Base-by-base conservation (phyloP, 2,797 vertebrate species). In the Lemur catta region DNA sequence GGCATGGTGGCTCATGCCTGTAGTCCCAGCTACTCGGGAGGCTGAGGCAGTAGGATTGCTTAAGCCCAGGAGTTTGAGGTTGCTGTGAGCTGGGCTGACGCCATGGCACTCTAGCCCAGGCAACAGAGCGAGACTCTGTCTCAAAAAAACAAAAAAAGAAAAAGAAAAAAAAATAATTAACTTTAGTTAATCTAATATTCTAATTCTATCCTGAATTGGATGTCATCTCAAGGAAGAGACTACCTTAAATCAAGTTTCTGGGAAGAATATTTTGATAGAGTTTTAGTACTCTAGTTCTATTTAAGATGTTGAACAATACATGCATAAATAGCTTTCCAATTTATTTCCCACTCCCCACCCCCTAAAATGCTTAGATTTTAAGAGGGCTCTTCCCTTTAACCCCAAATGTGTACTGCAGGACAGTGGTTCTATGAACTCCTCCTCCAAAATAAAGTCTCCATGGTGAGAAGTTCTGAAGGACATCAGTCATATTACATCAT, bases 191-290 rank as follows among this genome's bases (percentile, higher is more conserved):
- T 71, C 5, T 2, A 48, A 59, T 43, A n/a, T 52, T 85, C 65
- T 78, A 33, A 28, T 74, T 90, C 61, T 81, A 28, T 71, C 26
- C 71, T 95, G 78, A 94, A 86, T 57, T 17, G 43, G 30, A 28
- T 33, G 38, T n/a, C 48, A 59, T 76, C 55, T 74, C 61, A 59
- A 41, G 76, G 63, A 55, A 63, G 24, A 74, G 22, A 30, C 22
- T 11, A 24, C 57, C 57, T 63, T 59, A 76, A 43, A 43, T 52
- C 78, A 43, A 30, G 55, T 26, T 41, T 84, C 91, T 88, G 30
- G 48, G 65, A 48, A 48, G 20, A 67, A 1, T 61, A 10, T 57
- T 76, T 75, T 18, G 38, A 38, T 24, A 46, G 46, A 63, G 26
- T 14, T 43, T 1, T 10, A 18, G 28, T 38, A 24, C 30, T 80